Evolutionary conservation across 2,113 vertebrate species (phyloP).

Genomic region (Ornithorhynchus anatinus): DNA sequence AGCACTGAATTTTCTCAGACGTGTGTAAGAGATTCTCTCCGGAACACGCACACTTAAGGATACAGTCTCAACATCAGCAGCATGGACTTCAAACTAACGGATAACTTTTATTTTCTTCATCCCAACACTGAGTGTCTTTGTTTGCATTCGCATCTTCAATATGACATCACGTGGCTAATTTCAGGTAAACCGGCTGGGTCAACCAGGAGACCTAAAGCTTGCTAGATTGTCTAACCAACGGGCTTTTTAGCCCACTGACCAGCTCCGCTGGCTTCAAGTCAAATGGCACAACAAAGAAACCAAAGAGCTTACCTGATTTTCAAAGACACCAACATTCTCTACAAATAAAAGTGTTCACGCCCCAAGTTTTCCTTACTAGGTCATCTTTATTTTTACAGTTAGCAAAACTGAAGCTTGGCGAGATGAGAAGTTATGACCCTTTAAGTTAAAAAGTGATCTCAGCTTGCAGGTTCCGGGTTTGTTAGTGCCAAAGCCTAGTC

Average conservation of each 20-base stretch:
- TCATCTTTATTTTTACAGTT: conserved; percentile 1
- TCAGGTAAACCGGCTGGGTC: too few relatives aligned
- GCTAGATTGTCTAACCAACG: too few relatives aligned
- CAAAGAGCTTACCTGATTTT: conserved; percentile 1
- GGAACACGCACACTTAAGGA: too few relatives aligned
- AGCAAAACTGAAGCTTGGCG: conserved; percentile 5
- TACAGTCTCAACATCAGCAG: too few relatives aligned
- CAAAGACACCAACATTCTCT: conserved; percentile 10
- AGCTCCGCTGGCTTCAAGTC: conserved; percentile 11
- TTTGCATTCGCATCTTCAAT: too few relatives aligned
- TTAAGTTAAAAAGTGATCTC: neutral
- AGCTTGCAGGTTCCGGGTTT: conserved; percentile 1
- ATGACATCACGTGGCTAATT: too few relatives aligned
- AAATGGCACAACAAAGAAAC: neutral
- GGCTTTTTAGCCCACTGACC: conserved; percentile 13
- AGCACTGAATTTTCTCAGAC: too few relatives aligned
- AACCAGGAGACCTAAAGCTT: too few relatives aligned
- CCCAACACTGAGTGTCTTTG: neutral
- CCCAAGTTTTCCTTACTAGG: conserved; percentile 6
- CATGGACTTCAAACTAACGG: too few relatives aligned
- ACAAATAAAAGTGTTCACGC: too few relatives aligned
- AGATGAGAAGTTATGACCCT: neutral
- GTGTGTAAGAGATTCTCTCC: too few relatives aligned
- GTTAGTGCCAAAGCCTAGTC: neutral
- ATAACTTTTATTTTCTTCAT: neutral